Conservation (phyloP, 2,888 invertebrate species). For the Psylliodes chrysocephalus region DNA sequence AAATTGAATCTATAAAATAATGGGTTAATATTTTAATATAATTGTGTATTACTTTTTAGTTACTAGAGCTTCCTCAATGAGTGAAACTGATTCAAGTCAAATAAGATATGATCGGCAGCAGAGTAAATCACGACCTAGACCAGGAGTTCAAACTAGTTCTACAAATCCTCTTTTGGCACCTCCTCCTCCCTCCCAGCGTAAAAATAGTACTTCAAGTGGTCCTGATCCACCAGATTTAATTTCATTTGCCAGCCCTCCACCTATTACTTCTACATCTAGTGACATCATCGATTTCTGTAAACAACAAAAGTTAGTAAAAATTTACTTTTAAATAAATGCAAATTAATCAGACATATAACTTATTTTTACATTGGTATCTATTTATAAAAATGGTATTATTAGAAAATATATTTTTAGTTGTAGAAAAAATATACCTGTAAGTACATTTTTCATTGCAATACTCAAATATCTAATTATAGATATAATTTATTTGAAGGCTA, state of each 20-base stretch:
- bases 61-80: constrained; percentile 60
- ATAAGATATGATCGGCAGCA: constrained; percentile 61
- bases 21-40: too few relatives aligned
- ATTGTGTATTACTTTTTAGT: constrained; percentile 51
- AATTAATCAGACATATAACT: too few relatives aligned
- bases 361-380: too few relatives aligned
- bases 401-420: too few relatives aligned
- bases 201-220: constrained; percentile 62
- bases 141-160: constrained; percentile 66
- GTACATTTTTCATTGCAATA: too few relatives aligned
- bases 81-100: constrained; percentile 57
- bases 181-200: constrained; percentile 61
- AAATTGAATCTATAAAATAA: too few relatives aligned
- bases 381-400: too few relatives aligned
- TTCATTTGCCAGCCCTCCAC: constrained; percentile 75
- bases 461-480: too few relatives aligned
- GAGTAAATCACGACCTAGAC: constrained; percentile 69
- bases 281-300: constrained; percentile 71
- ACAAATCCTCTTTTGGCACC: constrained; percentile 65
- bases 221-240: constrained; percentile 72
- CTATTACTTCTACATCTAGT: constrained; percentile 67
- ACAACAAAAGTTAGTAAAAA: constrained; percentile 65
- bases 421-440: too few relatives aligned
- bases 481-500: too few relatives aligned
- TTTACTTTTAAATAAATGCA: too few relatives aligned